Base-by-base conservation (phyloP, 2,888 invertebrate genomes). In the Brachylomia viminalis region DNA sequence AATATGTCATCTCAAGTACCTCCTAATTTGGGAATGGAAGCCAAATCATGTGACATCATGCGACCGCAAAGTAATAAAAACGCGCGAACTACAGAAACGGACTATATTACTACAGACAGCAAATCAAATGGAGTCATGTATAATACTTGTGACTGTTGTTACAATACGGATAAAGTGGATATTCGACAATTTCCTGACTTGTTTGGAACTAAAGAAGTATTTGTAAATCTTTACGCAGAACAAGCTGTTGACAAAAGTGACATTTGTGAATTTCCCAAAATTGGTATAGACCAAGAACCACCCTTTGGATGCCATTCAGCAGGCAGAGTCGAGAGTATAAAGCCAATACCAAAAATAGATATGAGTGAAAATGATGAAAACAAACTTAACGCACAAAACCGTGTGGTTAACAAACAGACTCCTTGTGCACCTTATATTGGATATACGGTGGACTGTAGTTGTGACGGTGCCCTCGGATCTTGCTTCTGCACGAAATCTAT, bases 401-500 rank as follows among this genome's bases (percentile, higher is more conserved):
- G 33, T 15, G 8, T 17, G 17, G 33, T 17, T 56, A 62, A 58
- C 17, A 33, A 20, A 17, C 17, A 45, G 11, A 27, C 52, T 42
- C 30, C 65, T 58, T 42, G 72, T 11, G 69, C 75, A 13, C 92
- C 93, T 54, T 93, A 94, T 77, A 88, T 93, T 74, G 94, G 94
- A 13, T 93, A 88, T 73, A 96, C 95, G 10, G 82, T 95, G 52
- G 91, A 93, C 78, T 94, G 94, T 88, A 87, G 91, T 70, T 95
- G 95, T 83, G 90, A 93, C 64, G 77, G 75, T 71, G 84, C 86
- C 61, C 80, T 94, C 65, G 93, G 92, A 42, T 69, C 87, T 6
- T 94, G 94, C 82, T 75, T 89, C 65, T 95, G 95, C 79, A 87
- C 90, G 56, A 95, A 94, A 83, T 92, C 94, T n/a, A 70, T 87